phyloP scores from a whole-genome alignment of 1,140 invertebrate species.

The Bombyx mandarina region DNA sequence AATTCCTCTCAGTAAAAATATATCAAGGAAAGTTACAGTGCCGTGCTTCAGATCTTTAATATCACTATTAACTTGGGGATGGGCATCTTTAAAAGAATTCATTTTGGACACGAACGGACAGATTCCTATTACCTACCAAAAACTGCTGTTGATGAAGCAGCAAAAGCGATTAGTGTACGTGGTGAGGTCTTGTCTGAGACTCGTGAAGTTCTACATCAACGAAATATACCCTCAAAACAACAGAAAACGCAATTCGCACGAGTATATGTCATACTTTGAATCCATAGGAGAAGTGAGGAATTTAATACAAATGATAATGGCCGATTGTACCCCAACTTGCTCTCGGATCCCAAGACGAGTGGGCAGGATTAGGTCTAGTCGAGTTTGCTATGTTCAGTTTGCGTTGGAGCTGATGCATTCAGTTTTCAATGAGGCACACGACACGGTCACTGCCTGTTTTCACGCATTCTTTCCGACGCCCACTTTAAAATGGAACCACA shows the following conservation, averaged over 20 bases:
- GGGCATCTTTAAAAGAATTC: constrained; percentile 82
- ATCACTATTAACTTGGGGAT: constrained; percentile 85
- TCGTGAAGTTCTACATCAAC: constrained; percentile 88
- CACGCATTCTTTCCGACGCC: constrained; percentile 97
- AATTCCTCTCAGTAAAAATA: constrained; percentile 81
- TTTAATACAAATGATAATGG: constrained; percentile 86
- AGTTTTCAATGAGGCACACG: constrained; percentile 91
- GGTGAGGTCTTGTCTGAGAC: constrained; percentile 83
- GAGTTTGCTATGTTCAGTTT: constrained; percentile 46
- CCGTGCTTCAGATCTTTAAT: constrained; percentile 90
- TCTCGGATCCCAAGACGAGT: constrained; percentile 42
- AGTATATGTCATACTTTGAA: constrained; percentile 85
- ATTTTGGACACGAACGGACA: constrained; percentile 73
- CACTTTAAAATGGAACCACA: constrained; percentile 91
- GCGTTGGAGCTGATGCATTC: constrained; percentile 74
- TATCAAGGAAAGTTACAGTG: constrained; percentile 83
- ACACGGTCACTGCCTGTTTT: constrained; percentile 92
- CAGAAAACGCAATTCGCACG: constrained; percentile 75
- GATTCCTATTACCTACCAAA: constrained; percentile 48
- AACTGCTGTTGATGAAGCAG: constrained; percentile 64
- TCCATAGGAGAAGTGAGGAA: constrained; percentile 89
- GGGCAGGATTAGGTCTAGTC: constrained; percentile 31
- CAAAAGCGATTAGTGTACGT: constrained; percentile 91
- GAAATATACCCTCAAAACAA: constrained; percentile 87
- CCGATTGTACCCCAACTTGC: constrained; percentile 76